Base-by-base conservation (phyloP, 2,888 invertebrate species). In the Salticus scenicus region DNA sequence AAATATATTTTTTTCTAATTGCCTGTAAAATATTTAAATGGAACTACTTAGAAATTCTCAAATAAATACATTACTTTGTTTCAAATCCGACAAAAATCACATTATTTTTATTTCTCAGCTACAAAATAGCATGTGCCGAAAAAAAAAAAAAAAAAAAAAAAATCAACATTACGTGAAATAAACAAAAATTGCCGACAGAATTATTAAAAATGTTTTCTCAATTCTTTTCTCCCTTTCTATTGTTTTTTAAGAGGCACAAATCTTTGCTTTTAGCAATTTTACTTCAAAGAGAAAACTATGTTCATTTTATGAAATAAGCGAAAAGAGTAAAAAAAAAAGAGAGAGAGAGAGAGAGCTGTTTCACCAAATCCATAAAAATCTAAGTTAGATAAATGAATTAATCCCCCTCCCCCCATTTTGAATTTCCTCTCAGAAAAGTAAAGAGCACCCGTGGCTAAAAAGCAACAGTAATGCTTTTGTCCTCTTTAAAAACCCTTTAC, bases 401-500 rank as follows among this genome's bases (percentile, higher is more conserved):
- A 67, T n/a, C 33, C 20, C 37, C 63, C 28, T 24, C 27, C 57
- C 64, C 66, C 33, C 31, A 17, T 67, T 33, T 33, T n/a, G 31
- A 33, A 57, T 57, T 57, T 20, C 24, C 24, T 1, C 57, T 8
- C 57, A 28, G n/a, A 28, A 7, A 20, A 17, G 33, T 30, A 63
- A 76, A 69, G 67, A n/a, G 30, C 20, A n/a, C 17, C 41, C 33
- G 28, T 33, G 33, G 51, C 33, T 73, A 78, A 70, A 79, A 69
- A 47, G 42, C 24, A 66, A 33, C 31, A 67, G 30, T 64, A 47
- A 82, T 76, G 71, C 64, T 42, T 69, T 64, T 70, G 33, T 71
- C 63, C 81, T 74, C 81, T 81, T 78, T 75, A 81, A 33, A 31
- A 81, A 81, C 74, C 74, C 63, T 72, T 83, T 82, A 30, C 37